phyloP scores from a whole-genome alignment of 2,888 invertebrate species.

The Megalurothrips usitatus region DNA sequence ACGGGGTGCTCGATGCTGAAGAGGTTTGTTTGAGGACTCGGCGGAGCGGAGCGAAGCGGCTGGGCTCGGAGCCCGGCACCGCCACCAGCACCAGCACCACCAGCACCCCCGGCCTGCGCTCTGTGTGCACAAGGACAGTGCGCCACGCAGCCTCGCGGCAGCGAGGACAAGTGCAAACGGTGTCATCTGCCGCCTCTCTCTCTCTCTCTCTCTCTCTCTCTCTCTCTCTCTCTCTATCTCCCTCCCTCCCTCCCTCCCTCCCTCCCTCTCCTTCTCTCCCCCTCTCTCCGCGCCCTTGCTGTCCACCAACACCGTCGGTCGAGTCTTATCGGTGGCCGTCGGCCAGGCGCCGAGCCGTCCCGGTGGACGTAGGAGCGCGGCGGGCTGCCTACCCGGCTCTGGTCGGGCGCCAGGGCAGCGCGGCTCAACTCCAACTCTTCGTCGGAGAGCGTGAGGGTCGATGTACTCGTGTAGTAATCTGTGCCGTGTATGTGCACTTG shows the following conservation, averaged over 20 bases:
- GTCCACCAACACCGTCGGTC: no score
- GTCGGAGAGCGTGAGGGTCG: no score
- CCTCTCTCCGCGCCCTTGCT: background rate
- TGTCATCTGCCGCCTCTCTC: conserved; percentile 31
- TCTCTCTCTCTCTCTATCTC: no score
- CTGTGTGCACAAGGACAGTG: no score
- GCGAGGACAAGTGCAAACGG: conserved; percentile 35
- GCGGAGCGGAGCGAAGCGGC: background rate
- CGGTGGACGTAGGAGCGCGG: background rate
- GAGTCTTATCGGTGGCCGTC: background rate
- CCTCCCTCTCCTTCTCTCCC: background rate
- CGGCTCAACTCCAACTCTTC: no score
- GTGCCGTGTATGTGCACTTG: no score
- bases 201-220: background rate
- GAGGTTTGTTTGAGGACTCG: conserved; percentile 23
- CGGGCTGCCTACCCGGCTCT: background rate
- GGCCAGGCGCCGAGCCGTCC: background rate
- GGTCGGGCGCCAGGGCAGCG: background rate
- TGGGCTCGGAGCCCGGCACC: conserved; percentile 34
- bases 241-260: conserved; percentile 4
- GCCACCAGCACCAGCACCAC: no score
- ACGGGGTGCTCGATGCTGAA: conserved; percentile 18
- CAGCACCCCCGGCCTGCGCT: no score
- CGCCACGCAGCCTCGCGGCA: background rate
- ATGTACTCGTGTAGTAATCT: no score